A percentile compares a stretch with the other conserved stretches of the same genome.
Evolutionary conservation across 2,113 vertebrate genomes (phyloP).

Genomic region (Aix galericulata): DNA sequence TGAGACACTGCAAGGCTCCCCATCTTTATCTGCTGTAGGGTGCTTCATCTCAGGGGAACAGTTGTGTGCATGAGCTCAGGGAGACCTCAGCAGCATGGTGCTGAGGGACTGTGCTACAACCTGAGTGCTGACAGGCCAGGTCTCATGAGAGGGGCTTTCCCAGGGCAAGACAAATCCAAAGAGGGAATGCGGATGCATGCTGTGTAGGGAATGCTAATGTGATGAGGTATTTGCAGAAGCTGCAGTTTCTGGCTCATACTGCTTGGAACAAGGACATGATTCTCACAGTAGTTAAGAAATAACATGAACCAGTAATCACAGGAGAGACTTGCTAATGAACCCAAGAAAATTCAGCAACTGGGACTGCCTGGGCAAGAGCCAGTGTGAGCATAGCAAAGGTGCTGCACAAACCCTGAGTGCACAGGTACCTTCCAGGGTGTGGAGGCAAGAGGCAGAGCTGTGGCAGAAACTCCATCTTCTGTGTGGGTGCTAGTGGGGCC

Average conservation of each 20-base stretch:
- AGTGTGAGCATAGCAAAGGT: neutral
- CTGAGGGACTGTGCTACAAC: neutral
- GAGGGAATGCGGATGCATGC: neutral
- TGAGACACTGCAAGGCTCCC: neutral
- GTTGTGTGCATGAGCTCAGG: neutral
- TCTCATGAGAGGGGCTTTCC: neutral
- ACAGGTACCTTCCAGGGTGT: fast-evolving
- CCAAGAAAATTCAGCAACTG: neutral
- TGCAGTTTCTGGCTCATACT: neutral
- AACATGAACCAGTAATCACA: neutral
- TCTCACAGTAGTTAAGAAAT: neutral
- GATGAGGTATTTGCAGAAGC: neutral
- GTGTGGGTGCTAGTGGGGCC: neutral
- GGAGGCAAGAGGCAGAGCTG: neutral
- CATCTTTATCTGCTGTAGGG: neutral
- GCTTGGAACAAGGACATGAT: neutral
- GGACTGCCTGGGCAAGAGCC: neutral
- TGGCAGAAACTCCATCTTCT: too few species aligned
- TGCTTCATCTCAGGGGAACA: neutral
- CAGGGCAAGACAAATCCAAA: neutral
- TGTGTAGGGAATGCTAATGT: neutral
- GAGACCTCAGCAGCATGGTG: neutral
- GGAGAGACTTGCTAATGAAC: neutral
- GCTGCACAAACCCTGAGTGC: neutral
- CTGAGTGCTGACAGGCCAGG: neutral